Evolutionary conservation across 2,113 vertebrate genomes (phyloP).

Genomic region (Dasyornis broadbenti): DNA sequence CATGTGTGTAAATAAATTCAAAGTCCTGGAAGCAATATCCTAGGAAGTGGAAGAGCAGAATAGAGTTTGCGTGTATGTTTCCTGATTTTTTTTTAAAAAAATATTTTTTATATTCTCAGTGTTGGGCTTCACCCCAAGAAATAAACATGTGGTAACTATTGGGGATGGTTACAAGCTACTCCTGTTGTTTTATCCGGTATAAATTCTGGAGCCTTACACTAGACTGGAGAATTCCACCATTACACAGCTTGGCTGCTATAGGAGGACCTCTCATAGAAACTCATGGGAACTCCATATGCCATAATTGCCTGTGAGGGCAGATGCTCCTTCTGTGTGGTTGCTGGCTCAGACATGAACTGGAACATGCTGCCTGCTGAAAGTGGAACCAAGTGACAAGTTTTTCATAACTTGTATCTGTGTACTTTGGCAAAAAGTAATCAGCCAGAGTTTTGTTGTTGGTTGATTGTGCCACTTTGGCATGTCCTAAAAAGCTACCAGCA

Average conservation of each 20-base stretch:
- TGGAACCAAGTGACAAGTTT: neutral
- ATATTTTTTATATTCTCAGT: neutral
- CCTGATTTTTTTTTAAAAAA: rapidly evolving
- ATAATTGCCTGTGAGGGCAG: neutral
- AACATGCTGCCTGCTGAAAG: neutral
- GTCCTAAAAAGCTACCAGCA: neutral
- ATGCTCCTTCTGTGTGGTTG: neutral
- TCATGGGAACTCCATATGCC: neutral
- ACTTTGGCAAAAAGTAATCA: neutral
- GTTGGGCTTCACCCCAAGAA: neutral
- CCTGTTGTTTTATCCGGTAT: neutral
- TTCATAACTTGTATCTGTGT: neutral
- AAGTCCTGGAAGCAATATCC: neutral
- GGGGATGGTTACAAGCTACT: neutral
- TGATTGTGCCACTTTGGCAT: neutral
- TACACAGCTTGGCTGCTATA: neutral
- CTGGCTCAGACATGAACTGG: neutral
- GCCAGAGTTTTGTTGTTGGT: neutral
- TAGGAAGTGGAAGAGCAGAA: neutral
- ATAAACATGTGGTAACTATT: neutral
- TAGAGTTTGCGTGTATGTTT: neutral
- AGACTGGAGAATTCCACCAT: neutral
- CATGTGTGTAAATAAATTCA: neutral
- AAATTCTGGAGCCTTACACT: neutral
- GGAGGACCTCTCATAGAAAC: neutral